Evolutionary conservation across 2,797 vertebrate genomes (phyloP).

Genomic region (Smutsia gigantea): DNA sequence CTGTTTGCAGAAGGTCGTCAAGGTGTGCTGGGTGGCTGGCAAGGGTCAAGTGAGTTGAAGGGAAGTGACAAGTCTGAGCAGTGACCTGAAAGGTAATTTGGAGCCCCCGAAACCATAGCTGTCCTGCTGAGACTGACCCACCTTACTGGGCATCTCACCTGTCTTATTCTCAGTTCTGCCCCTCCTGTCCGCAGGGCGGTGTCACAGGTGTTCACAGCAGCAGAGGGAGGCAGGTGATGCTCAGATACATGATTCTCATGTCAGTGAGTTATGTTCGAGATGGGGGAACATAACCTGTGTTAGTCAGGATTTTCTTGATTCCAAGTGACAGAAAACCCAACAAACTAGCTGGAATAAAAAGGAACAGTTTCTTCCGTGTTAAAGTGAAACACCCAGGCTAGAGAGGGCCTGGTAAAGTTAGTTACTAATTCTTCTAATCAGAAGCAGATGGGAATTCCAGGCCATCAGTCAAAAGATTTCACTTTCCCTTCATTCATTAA

Average conservation of each 20-base stretch:
- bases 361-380: neutral
- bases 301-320: conserved; percentile 1
- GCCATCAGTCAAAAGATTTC: neutral
- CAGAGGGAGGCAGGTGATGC: neutral
- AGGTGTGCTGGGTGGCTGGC: neutral
- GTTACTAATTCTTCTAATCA: neutral
- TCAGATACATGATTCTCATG: neutral
- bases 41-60: neutral
- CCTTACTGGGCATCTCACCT: neutral
- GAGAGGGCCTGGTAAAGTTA: neutral
- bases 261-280: neutral
- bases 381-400: neutral
- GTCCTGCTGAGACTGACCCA: neutral
- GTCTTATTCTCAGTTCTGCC: neutral
- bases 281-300: neutral
- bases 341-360: neutral
- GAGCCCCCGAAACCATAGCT: neutral
- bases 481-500: neutral
- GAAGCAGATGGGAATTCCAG: neutral
- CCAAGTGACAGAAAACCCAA: conserved; percentile 19
- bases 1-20: neutral
- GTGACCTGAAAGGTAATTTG: neutral
- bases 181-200: neutral
- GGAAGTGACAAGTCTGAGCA: neutral
- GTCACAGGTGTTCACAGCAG: neutral